These are phyloP conservation scores for Glaucomys volans DNA, from an alignment of 2,113 vertebrate genomes.

Conservation along the genomic window DNA sequence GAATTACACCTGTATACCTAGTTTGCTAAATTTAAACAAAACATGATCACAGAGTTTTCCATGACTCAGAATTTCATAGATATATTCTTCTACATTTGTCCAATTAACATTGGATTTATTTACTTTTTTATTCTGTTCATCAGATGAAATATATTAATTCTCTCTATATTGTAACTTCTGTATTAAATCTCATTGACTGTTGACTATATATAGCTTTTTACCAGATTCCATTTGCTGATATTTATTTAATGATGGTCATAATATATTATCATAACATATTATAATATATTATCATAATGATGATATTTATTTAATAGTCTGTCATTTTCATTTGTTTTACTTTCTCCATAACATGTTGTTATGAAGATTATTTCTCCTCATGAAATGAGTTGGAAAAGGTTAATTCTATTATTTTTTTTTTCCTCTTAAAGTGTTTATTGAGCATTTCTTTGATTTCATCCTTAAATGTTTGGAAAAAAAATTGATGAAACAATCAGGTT, in stretches of 20 bases:
- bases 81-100: neutral
- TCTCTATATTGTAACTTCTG: neutral
- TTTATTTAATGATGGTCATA: conserved; percentile 20
- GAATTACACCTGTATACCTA: neutral
- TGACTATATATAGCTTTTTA: neutral
- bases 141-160: neutral
- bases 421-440: neutral
- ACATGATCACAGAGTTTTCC: neutral
- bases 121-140: neutral
- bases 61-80: neutral
- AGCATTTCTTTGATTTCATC: neutral
- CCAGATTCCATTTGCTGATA: neutral
- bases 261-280: no score
- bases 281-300: no score
- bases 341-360: neutral
- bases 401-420: neutral
- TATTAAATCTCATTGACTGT: neutral
- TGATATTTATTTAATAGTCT: neutral
- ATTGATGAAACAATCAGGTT: neutral
- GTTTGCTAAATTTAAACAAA: neutral
- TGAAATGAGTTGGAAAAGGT: neutral
- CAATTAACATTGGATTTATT: neutral
- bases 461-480: neutral
- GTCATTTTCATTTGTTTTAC: neutral
- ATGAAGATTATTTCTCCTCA: neutral